A percentile compares a stretch with the other conserved stretches of the same genome.
These are phyloP conservation scores for Sphecodes monilicornis DNA, from an alignment of 2,888 invertebrate genomes.

Conservation along the genomic window DNA sequence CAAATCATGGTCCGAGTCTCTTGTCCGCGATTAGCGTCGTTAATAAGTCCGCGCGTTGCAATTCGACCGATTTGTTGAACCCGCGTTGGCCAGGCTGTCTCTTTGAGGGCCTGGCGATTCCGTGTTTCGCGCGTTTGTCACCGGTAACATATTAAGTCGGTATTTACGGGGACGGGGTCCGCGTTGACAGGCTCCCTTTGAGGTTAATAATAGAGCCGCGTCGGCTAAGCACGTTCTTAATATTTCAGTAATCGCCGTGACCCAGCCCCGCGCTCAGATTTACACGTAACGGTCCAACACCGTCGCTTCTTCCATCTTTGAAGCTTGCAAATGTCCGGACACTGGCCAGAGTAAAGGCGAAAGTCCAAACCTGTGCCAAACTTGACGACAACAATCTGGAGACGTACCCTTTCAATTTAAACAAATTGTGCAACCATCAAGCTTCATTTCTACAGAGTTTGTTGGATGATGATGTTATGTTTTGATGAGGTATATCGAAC, in stretches of 20 bases:
- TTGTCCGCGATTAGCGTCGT: conserved; percentile 36
- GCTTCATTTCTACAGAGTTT: neutral
- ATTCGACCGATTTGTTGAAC: conserved; percentile 38
- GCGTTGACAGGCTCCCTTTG: conserved; percentile 75
- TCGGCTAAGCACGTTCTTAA: conserved; percentile 75
- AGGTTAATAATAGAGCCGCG: conserved; percentile 76
- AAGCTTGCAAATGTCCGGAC: conserved; percentile 33
- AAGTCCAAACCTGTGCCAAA: neutral
- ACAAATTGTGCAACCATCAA: neutral
- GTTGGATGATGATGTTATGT: no score
- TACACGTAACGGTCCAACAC: conserved; percentile 10
- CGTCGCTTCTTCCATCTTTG: conserved; percentile 34
- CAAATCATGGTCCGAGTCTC: neutral
- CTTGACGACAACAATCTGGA: neutral
- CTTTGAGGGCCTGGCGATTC: conserved; percentile 51
- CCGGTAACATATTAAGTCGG: conserved; percentile 77
- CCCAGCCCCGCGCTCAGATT: conserved; percentile 35
- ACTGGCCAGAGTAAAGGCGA: neutral
- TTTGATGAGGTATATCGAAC: no score
- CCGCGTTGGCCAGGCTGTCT: conserved; percentile 12
- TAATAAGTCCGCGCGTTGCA: conserved; percentile 21
- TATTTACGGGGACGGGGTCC: conserved; percentile 74
- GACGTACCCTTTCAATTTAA: neutral
- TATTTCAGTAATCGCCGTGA: conserved; percentile 68
- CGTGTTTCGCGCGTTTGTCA: conserved; percentile 74